These are phyloP conservation scores for Tragelaphus imberbis DNA, from an alignment of 2,113 vertebrate species.

Conservation along the genomic window DNA sequence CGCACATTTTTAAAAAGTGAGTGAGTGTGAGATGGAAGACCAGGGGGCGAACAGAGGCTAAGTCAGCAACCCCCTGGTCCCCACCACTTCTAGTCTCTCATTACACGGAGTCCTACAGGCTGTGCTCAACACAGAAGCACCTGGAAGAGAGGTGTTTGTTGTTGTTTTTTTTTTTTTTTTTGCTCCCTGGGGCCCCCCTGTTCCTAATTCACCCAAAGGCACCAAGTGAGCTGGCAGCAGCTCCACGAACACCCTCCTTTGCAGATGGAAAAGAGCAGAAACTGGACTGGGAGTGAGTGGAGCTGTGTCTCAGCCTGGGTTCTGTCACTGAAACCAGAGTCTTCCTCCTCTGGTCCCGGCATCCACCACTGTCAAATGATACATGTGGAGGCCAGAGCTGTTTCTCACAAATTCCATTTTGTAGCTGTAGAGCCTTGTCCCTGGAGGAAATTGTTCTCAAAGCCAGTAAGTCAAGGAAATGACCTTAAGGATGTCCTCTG, in stretches of 20 bases:
- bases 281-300: background rate
- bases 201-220: background rate
- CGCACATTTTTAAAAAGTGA: background rate
- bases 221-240: background rate
- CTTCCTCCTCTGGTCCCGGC: background rate
- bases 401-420: background rate
- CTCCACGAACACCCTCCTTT: background rate
- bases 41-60: background rate
- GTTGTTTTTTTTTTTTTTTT: background rate
- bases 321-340: background rate
- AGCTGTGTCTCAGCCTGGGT: background rate
- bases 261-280: background rate
- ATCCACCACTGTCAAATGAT: background rate
- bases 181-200: background rate
- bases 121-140: background rate
- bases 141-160: too few species aligned
- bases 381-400: background rate
- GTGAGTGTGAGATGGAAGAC: background rate
- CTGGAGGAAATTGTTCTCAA: background rate
- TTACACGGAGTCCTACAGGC: too few species aligned
- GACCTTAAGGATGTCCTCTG: background rate
- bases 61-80: rapidly evolving
- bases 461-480: background rate
- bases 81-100: background rate
- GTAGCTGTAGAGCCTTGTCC: background rate